These are phyloP conservation scores for Megaceryle alcyon DNA, from an alignment of 2,797 vertebrate species.

Conservation along the genomic window DNA sequence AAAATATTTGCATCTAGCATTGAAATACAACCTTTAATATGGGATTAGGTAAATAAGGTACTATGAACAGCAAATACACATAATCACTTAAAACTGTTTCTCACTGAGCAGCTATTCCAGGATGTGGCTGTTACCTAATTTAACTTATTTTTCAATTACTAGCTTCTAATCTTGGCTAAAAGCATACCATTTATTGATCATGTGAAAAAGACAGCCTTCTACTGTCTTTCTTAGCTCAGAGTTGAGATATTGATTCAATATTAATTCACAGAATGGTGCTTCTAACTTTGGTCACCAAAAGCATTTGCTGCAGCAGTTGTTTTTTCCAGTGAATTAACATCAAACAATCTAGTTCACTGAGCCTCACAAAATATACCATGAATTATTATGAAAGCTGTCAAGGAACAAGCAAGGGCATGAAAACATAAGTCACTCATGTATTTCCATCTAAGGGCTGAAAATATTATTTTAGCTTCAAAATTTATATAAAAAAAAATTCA, in stretches of 20 bases:
- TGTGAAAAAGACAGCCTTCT: not conserved
- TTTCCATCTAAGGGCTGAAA: not conserved
- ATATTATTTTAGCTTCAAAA: not conserved
- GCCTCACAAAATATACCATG: not conserved
- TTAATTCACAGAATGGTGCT: not conserved
- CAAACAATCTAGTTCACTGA: not conserved
- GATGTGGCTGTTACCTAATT: not conserved
- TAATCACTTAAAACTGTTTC: not conserved
- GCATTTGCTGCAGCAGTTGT: not conserved
- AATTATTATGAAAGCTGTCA: not conserved
- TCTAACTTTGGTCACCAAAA: not conserved
- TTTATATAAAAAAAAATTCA: not conserved
- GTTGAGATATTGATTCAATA: not conserved
- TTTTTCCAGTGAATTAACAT: conserved; percentile 11
- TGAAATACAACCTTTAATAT: not conserved
- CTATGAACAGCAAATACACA: not conserved
- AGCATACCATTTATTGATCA: not conserved
- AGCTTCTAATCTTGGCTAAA: not conserved
- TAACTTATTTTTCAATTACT: not conserved
- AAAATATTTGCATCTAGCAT: not conserved
- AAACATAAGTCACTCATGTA: not conserved
- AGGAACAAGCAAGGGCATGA: not conserved
- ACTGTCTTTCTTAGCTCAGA: not conserved
- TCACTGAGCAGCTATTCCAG: not conserved
- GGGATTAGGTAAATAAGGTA: not conserved